These are phyloP conservation scores for Nerophis ophidion DNA, from an alignment of 2,113 vertebrate species.

Conservation along the genomic window DNA sequence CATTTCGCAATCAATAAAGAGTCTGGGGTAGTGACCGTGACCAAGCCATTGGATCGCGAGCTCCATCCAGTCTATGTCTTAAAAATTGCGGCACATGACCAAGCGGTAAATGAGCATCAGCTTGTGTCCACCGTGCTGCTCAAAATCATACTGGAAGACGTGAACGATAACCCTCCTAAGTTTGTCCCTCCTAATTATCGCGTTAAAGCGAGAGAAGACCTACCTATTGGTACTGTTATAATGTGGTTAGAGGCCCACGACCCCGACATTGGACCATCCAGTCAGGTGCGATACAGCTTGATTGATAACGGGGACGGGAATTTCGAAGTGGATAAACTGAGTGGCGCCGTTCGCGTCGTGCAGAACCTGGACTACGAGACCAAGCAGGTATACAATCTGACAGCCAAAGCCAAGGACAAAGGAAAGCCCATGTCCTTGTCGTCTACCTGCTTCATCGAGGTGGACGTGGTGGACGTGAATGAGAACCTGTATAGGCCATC, in stretches of 20 bases:
- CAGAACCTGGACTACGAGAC: conserved; percentile 91
- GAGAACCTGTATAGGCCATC: conserved; percentile 86
- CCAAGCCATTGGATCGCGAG: conserved; percentile 81
- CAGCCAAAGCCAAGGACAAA: conserved; percentile 90
- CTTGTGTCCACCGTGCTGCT: conserved; percentile 81
- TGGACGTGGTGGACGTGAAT: conserved; percentile 91
- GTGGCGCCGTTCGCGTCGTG: conserved; percentile 85
- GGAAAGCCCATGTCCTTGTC: conserved; percentile 87
- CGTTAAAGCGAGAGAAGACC: conserved; percentile 89
- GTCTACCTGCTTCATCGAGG: conserved; percentile 85
- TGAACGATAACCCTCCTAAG: conserved; percentile 91
- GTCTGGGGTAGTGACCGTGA: conserved; percentile 81
- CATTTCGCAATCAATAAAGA: conserved; percentile 78
- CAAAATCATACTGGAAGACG: conserved; percentile 86
- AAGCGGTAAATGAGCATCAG: conserved; percentile 77
- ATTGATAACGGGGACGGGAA: conserved; percentile 82
- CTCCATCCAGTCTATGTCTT: conserved; percentile 72
- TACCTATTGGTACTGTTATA: conserved; percentile 87
- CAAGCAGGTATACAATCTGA: conserved; percentile 87
- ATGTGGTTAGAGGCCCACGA: conserved; percentile 92
- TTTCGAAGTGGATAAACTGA: conserved; percentile 94
- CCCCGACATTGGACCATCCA: conserved; percentile 84
- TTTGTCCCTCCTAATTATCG: conserved; percentile 89
- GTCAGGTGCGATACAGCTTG: conserved; percentile 91
- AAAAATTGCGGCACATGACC: conserved; percentile 86